Percentiles rank a stretch among this genome's conserved stretches.
phyloP scores from a whole-genome alignment of 2,888 invertebrate species.

The Eugnorisma glareosa region DNA sequence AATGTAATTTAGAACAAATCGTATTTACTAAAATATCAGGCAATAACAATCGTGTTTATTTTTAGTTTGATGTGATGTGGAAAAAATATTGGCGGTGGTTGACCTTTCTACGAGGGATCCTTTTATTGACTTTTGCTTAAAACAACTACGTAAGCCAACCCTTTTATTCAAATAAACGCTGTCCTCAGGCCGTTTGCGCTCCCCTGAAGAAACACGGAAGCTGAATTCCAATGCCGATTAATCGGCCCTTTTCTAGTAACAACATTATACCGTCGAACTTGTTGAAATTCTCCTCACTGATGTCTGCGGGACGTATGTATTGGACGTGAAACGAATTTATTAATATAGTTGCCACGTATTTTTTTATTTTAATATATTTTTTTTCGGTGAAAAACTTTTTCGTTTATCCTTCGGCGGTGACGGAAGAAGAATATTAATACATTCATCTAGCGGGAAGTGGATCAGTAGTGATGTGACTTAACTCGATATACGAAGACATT shows the following conservation, averaged over 20 bases:
- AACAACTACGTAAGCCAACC: constrained; percentile 37
- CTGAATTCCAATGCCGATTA: constrained; percentile 44
- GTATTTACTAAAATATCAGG: not conserved
- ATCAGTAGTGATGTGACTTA: constrained; percentile 61
- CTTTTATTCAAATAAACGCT: constrained; percentile 52
- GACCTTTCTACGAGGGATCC: constrained; percentile 14
- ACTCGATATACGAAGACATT: constrained; percentile 23
- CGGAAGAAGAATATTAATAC: constrained; percentile 62
- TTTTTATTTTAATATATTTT: constrained; percentile 65
- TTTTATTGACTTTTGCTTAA: constrained; percentile 37
- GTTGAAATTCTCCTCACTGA: constrained; percentile 57
- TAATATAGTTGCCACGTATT: constrained; percentile 60
- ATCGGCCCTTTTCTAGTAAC: constrained; percentile 39
- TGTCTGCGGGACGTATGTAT: constrained; percentile 55
- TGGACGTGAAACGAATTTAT: constrained; percentile 64
- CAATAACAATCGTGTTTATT: not conserved
- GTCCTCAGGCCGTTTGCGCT: constrained; percentile 9
- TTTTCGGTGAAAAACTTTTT: constrained; percentile 60
- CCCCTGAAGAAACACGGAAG: constrained; percentile 46
- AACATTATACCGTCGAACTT: constrained; percentile 46
- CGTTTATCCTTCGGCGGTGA: constrained; percentile 54
- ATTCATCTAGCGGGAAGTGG: constrained; percentile 50
- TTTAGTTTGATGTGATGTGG: constrained; percentile 12
- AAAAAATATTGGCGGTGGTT: constrained; percentile 11
- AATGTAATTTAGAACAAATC: not conserved